A percentile compares a stretch with the other conserved stretches of the same genome.
Evolutionary conservation across 2,888 invertebrate species (phyloP).

Genomic region (Netelia fuscicornis): DNA sequence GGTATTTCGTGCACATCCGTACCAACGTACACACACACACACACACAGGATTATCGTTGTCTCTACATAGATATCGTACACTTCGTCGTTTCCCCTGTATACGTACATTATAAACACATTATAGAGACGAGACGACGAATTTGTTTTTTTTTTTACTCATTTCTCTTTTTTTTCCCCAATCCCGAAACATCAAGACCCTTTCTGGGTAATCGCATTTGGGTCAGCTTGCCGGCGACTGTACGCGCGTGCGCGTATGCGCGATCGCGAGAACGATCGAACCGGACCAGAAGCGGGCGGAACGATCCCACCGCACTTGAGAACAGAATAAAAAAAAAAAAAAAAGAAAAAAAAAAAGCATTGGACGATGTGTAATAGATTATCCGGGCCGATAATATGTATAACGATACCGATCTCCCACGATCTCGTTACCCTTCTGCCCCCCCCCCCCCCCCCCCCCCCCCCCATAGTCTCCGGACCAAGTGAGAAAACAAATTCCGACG

Average conservation of each 20-base stretch:
- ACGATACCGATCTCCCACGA: slow-evolving; percentile 51
- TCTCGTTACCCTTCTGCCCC: neutral
- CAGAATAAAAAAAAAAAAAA: slow-evolving; percentile 45
- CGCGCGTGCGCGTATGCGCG: neutral
- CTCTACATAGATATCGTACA: slow-evolving; percentile 21
- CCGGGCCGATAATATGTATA: slow-evolving; percentile 24
- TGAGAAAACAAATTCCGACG: neutral
- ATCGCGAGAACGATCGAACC: slow-evolving; percentile 13
- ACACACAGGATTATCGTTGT: slow-evolving; percentile 21
- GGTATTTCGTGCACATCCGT: slow-evolving; percentile 7
- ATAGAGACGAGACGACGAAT: slow-evolving; percentile 35
- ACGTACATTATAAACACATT: slow-evolving; percentile 63
- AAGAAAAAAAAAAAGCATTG: slow-evolving; percentile 39
- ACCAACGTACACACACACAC: slow-evolving; percentile 12
- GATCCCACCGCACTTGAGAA: slow-evolving; percentile 25
- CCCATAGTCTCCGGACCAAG: neutral
- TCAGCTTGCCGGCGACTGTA: slow-evolving; percentile 34
- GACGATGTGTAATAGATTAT: slow-evolving; percentile 46
- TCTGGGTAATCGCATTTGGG: slow-evolving; percentile 60
- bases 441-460: too few species aligned
- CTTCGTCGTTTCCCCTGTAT: slow-evolving; percentile 9
- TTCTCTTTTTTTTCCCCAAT: slow-evolving; percentile 4
- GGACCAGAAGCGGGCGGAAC: slow-evolving; percentile 18
- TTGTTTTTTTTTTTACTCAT: slow-evolving; percentile 14
- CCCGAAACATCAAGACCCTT: slow-evolving; percentile 38